A percentile compares a stretch with the other conserved stretches of the same genome.
These are phyloP conservation scores for Spheniscus humboldti DNA, from an alignment of 2,797 vertebrate genomes.

Conservation along the genomic window DNA sequence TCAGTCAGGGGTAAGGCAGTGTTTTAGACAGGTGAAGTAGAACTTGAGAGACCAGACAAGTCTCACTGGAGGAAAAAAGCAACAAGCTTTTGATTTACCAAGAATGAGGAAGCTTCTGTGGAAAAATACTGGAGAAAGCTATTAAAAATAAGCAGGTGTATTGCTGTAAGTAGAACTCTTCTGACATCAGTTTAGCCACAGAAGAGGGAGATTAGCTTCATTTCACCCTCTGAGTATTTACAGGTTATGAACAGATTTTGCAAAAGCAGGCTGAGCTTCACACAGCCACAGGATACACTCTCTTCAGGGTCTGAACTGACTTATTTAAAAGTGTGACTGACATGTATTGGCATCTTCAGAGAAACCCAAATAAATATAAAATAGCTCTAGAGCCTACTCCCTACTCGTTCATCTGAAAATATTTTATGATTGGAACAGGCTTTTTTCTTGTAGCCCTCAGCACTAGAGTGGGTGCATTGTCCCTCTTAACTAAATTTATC, in stretches of 20 bases:
- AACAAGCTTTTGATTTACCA: not conserved
- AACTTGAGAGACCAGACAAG: not conserved
- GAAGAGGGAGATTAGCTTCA: not conserved
- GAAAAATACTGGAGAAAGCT: not conserved
- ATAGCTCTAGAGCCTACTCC: slow-evolving; percentile 14
- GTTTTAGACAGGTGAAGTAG: not conserved
- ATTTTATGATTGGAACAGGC: slow-evolving; percentile 34
- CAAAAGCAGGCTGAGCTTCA: not conserved
- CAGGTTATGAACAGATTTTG: not conserved
- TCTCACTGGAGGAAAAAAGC: not conserved
- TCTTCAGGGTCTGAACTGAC: not conserved
- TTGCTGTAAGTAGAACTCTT: not conserved
- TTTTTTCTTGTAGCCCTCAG: not conserved
- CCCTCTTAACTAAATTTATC: slow-evolving; percentile 32
- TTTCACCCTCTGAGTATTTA: not conserved
- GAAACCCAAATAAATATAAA: slow-evolving; percentile 35
- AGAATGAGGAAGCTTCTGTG: not conserved
- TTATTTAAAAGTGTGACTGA: slow-evolving; percentile 1
- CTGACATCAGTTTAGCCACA: not conserved
- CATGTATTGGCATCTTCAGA: slow-evolving; percentile 6
- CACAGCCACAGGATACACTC: not conserved
- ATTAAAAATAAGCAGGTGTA: not conserved
- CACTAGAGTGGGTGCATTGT: not conserved
- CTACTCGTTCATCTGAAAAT: slow-evolving; percentile 38
- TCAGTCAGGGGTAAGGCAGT: not conserved